Evolutionary conservation across 2,797 vertebrate species (phyloP), one percentile per base, ranked within the genome.

Genomic region (Jordanella pulchra): DNA sequence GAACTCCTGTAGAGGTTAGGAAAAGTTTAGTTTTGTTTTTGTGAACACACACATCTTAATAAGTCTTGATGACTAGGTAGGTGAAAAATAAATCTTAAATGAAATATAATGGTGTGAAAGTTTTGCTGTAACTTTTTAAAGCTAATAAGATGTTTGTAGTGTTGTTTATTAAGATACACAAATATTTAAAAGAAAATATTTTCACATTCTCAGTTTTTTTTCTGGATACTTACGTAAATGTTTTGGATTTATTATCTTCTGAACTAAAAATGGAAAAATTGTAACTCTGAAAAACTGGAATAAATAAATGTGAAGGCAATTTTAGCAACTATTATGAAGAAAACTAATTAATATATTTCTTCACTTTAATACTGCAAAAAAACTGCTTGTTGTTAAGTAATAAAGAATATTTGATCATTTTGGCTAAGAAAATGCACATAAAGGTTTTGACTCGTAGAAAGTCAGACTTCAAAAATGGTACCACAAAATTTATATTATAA

Each of bases 401-500:
- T 11, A 32, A 18, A 18, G 11, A 32, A 3, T 18, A 18, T 18
- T 32, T 58, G 15, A 58, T 32, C 18, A 1, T 3, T 1, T 11
- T 32, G 7, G 28, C 28, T 58, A 21, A 23, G 11, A 60, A 60
- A 21, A 35, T 12, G 0, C 17, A 17, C 32, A 35, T 35, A 35
- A 60, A 4, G 9, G 56, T 60, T 60, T 1, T 15, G 7, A 21
- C 30, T 60, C 17, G 18, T 21, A 58, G 30, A 58, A 23, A 17
- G 56, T 60, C 28, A 32, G 21, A 21, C 18, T 9, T 68, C 35
- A 60, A 51, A 65, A 25, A 27, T 6, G 39, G 0, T 58, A n/a
- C 51, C 56, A 65, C 6, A 54, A 45, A 78, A 65, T 47, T 72
- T 54, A n/a, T 42, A 63, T 60, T 39, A 14, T 10, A 2, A 67